These are phyloP conservation scores for Alcedo atthis DNA, from an alignment of 2,797 vertebrate species.

Conservation along the genomic window DNA sequence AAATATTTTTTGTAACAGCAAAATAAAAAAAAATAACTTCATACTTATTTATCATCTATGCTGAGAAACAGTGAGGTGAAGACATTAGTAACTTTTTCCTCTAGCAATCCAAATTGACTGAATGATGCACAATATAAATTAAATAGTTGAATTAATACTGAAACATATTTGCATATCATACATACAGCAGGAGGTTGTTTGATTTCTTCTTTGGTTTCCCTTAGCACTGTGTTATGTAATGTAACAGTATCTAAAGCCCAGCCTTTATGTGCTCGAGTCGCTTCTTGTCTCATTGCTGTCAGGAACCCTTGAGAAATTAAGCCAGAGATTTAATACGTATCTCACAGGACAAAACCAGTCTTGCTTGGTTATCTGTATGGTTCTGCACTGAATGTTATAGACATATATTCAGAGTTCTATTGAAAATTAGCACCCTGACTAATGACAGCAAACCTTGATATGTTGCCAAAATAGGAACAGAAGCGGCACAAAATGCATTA, in stretches of 20 bases:
- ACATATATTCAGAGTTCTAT: background rate
- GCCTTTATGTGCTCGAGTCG: slow-evolving; percentile 85
- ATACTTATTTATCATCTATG: background rate
- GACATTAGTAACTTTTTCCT: background rate
- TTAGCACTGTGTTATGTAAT: slow-evolving; percentile 83
- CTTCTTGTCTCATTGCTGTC: slow-evolving; percentile 88
- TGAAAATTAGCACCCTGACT: background rate
- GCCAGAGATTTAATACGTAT: background rate
- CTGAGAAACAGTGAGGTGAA: background rate
- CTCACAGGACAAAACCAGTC: background rate
- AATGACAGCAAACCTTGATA: background rate
- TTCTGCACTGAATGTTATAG: background rate
- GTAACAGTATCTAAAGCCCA: slow-evolving; percentile 87
- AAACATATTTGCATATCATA: background rate
- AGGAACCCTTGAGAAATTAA: slow-evolving; percentile 81
- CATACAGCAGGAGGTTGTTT: slow-evolving; percentile 72
- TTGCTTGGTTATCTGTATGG: background rate
- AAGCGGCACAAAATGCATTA: background rate
- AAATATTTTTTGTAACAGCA: background rate
- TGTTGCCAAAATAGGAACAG: background rate
- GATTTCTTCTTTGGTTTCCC: slow-evolving; percentile 82
- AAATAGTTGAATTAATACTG: background rate
- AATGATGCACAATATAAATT: background rate
- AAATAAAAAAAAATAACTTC: background rate
- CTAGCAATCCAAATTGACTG: background rate